A percentile compares a stretch with the other conserved stretches of the same genome.
Evolutionary conservation across 2,888 invertebrate genomes (phyloP).

Genomic region (Clostera curtula): DNA sequence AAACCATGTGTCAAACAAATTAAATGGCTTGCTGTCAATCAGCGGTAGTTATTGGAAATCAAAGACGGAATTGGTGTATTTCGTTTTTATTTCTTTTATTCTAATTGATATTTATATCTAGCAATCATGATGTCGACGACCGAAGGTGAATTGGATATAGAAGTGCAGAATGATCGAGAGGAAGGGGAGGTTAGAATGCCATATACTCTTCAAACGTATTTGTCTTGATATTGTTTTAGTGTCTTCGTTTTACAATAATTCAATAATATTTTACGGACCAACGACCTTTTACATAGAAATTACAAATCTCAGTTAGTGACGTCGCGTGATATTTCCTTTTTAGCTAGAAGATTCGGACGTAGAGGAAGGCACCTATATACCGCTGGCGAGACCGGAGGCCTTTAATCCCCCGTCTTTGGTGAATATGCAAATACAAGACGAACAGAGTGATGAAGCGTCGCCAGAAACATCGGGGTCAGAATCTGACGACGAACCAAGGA

Average conservation of each 20-base stretch:
- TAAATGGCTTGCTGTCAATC: too few species aligned
- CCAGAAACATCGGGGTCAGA: slow-evolving; percentile 70
- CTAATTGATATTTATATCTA: slow-evolving; percentile 31
- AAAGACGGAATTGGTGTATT: slow-evolving; percentile 47
- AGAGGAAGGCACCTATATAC: slow-evolving; percentile 72
- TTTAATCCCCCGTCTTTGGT: slow-evolving; percentile 67
- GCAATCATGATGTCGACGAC: slow-evolving; percentile 70
- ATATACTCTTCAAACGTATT: slow-evolving; percentile 10
- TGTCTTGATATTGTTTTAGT: slow-evolving; percentile 9
- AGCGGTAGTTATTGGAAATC: slow-evolving; percentile 18
- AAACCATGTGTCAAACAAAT: too few species aligned
- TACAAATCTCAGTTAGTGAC: too few species aligned
- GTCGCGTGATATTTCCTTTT: too few species aligned
- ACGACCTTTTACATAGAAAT: too few species aligned
- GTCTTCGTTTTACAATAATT: not conserved
- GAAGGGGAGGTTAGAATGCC: slow-evolving; percentile 79
- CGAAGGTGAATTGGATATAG: slow-evolving; percentile 75
- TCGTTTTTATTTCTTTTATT: slow-evolving; percentile 42
- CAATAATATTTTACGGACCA: not conserved
- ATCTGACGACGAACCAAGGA: slow-evolving; percentile 74
- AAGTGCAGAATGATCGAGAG: slow-evolving; percentile 76
- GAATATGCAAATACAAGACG: slow-evolving; percentile 74
- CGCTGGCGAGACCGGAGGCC: slow-evolving; percentile 72
- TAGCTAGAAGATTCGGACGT: slow-evolving; percentile 70
- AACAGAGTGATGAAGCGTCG: slow-evolving; percentile 75